Conservation (phyloP, 2,797 vertebrate genomes). For the Hapalemur alaotrensis region DNA sequence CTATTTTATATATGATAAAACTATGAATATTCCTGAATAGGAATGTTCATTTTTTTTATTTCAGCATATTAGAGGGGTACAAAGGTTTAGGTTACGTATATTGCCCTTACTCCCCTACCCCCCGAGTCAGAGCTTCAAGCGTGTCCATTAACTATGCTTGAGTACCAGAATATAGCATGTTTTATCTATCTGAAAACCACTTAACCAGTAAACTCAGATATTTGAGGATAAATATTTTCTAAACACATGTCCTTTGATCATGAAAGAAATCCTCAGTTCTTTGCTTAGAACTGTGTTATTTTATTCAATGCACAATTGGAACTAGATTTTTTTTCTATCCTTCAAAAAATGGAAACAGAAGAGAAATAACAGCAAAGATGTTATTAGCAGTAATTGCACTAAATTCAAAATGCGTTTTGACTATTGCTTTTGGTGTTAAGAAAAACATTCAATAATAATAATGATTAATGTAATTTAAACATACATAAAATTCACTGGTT, state of each 20-base stretch:
- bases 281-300: neutral
- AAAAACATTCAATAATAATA: neutral
- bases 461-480: neutral
- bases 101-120: too few species aligned
- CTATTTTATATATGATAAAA: neutral
- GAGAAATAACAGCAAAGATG: neutral
- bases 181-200: neutral
- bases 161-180: neutral
- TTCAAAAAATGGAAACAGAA: slow-evolving; percentile 2
- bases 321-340: neutral
- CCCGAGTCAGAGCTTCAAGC: too few species aligned
- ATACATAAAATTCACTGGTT: neutral
- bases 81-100: too few species aligned
- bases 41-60: neutral
- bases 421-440: neutral
- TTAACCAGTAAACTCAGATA: neutral
- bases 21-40: neutral
- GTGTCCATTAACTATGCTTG: neutral
- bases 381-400: neutral
- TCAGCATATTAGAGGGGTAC: too few species aligned
- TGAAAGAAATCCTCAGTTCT: neutral
- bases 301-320: neutral
- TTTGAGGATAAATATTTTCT: neutral
- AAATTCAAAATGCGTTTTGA: neutral
- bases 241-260: neutral